Evolutionary conservation across 1,140 invertebrate genomes (phyloP), one percentile per base, ranked within the genome.

Genomic region (Cydia strobilella): DNA sequence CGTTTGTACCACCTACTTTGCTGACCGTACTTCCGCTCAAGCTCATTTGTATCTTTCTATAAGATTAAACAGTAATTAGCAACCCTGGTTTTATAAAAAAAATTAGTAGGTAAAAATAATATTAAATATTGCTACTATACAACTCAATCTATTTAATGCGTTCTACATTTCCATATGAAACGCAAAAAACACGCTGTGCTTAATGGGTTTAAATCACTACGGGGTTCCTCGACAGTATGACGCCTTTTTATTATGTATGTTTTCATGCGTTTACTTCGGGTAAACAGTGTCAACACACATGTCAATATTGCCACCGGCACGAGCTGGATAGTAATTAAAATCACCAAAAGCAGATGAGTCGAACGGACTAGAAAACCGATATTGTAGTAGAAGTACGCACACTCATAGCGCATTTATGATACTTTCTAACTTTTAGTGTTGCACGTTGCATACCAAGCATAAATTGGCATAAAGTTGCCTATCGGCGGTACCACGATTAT

Each of bases 141-240:
- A 45, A 3, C 12, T 51, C 15, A 18, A n/a, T 51, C n/a, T 18
- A 51, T 66, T 31, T 12, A 31, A 66, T 31, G 63, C 12, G 27
- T 63, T 31, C 63, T 31, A 66, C 63, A 31, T 66, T 31, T 27
- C 23, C 63, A 35, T 31, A 66, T 66, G 25, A 66, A 23, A 63
- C 59, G 23, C 63, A 66, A 31, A 66, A 66, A 66, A 1, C 63
- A 31, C 27, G 27, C 25, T 66, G 20, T n/a, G 10, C 13, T 66
- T 66, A 66, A 66, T 63, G 12, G 23, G 12, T 66, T 66, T 31
- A 66, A 12, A 66, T 66, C 27, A 31, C 63, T 31, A 31, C 63
- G 27, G 63, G 63, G 25, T 12, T 23, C n/a, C 25, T 31, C 10
- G 48, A n/a, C 4, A 15, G 15, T 51, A n/a, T 31, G 25, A 18